These are phyloP conservation scores for Oreotragus oreotragus DNA, from an alignment of 2,113 vertebrate species.

Conservation along the genomic window DNA sequence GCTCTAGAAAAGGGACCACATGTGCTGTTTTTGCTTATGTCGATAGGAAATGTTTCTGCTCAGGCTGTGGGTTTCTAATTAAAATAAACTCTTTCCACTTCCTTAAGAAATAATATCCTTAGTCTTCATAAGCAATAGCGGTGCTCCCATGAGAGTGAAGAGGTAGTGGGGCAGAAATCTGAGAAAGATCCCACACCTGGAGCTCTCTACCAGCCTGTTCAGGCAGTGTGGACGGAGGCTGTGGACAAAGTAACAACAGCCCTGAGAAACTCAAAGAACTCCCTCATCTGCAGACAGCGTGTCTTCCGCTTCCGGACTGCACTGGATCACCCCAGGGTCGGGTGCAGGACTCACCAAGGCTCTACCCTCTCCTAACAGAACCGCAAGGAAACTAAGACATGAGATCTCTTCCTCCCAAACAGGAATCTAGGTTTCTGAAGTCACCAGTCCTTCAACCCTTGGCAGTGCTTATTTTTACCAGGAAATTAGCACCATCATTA, in stretches of 20 bases:
- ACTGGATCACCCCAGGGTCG: not conserved
- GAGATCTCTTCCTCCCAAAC: slow-evolving; percentile 16
- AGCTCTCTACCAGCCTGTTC: slow-evolving; percentile 25
- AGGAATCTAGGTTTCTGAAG: slow-evolving; percentile 35
- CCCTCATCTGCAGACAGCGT: not conserved
- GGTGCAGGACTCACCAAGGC: not conserved
- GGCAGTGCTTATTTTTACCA: slow-evolving; percentile 72
- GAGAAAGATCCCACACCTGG: not conserved
- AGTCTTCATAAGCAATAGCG: slow-evolving; percentile 44
- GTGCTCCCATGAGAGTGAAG: slow-evolving; percentile 17
- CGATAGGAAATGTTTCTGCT: slow-evolving; percentile 47
- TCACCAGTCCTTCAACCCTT: slow-evolving; percentile 46
- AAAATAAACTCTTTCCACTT: slow-evolving; percentile 52
- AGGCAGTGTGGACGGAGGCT: not conserved
- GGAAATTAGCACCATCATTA: slow-evolving; percentile 75
- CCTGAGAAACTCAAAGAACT: slow-evolving; percentile 25
- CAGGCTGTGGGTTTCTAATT: slow-evolving; percentile 45
- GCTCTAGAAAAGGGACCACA: slow-evolving; percentile 8
- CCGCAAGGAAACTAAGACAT: slow-evolving; percentile 19
- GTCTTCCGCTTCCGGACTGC: not conserved
- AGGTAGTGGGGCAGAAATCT: slow-evolving; percentile 38
- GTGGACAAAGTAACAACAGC: slow-evolving; percentile 15
- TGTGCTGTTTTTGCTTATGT: slow-evolving; percentile 27
- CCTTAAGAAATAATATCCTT: slow-evolving; percentile 50
- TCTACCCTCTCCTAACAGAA: not conserved